These are phyloP conservation scores for Gobiocypris rarus DNA, from an alignment of 2,113 vertebrate species.

Conservation along the genomic window DNA sequence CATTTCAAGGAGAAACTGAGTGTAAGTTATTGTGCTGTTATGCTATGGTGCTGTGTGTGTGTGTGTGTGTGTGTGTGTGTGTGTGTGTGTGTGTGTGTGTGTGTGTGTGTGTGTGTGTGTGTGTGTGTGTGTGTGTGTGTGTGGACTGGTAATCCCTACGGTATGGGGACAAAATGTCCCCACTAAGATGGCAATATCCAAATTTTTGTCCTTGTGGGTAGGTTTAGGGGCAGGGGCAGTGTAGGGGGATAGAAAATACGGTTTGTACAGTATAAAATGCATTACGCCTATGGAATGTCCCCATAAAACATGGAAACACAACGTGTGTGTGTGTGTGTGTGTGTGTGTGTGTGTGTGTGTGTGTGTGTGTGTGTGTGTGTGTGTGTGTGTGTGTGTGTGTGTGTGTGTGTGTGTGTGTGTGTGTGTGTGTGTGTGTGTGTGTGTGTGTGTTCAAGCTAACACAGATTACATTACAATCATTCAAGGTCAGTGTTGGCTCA, in stretches of 20 bases:
- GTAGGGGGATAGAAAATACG: too few species aligned
- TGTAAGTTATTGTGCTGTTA: neutral
- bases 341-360: neutral
- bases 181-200: too few species aligned
- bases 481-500: conserved; percentile 33
- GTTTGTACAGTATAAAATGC: too few species aligned
- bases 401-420: neutral
- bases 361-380: neutral
- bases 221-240: too few species aligned
- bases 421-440: neutral
- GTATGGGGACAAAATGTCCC: too few species aligned
- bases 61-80: neutral
- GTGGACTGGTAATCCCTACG: too few species aligned
- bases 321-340: neutral
- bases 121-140: neutral
- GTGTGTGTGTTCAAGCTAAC: neutral
- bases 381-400: neutral
- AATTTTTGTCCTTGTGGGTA: too few species aligned
- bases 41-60: neutral
- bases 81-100: neutral
- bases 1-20: neutral
- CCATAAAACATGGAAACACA: too few species aligned
- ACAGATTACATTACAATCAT: conserved; percentile 32
- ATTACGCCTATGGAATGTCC: too few species aligned
- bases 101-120: neutral